Evolutionary conservation across 2,113 vertebrate species (phyloP).

Genomic region (Python bivittatus): DNA sequence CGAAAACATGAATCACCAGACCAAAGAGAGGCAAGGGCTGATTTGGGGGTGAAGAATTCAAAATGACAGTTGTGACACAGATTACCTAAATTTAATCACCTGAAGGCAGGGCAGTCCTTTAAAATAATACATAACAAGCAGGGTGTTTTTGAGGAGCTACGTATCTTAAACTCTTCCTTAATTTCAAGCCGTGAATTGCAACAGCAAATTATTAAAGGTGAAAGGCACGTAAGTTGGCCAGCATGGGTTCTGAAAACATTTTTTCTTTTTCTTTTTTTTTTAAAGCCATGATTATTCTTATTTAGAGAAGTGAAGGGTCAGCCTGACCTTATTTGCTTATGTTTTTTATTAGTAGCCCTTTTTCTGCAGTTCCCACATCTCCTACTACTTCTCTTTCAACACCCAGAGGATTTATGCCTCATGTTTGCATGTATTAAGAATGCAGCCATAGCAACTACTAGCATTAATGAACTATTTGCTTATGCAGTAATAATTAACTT

Average conservation of each 20-base stretch:
- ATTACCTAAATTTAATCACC: conserved; percentile 39
- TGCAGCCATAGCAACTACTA: conserved; percentile 98
- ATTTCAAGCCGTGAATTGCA: conserved; percentile 55
- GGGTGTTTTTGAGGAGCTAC: conserved; percentile 63
- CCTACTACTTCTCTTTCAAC: conserved; percentile 84
- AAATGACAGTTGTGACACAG: conserved; percentile 35
- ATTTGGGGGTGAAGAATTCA: conserved; percentile 23
- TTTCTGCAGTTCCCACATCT: conserved; percentile 79
- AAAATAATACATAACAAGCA: conserved; percentile 1
- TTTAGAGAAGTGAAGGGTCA: conserved; percentile 79
- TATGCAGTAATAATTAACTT: conserved; percentile 99
- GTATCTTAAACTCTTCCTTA: conserved; percentile 64
- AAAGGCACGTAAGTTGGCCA: conserved; percentile 58
- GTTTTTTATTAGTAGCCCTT: conserved; percentile 77
- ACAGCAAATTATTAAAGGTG: conserved; percentile 62
- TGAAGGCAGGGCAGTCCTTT: conserved; percentile 53
- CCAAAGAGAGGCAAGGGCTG: not conserved
- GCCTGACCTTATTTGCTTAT: conserved; percentile 77
- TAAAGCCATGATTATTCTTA: conserved; percentile 76
- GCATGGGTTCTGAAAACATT: conserved; percentile 68
- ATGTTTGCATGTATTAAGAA: conserved; percentile 95
- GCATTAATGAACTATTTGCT: conserved; percentile 99
- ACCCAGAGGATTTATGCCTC: conserved; percentile 90
- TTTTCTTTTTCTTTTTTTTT: conserved; percentile 46
- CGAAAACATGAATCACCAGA: not conserved